Evolutionary conservation across 2,113 vertebrate genomes (phyloP).

Genomic region (Syrrhaptes paradoxus): DNA sequence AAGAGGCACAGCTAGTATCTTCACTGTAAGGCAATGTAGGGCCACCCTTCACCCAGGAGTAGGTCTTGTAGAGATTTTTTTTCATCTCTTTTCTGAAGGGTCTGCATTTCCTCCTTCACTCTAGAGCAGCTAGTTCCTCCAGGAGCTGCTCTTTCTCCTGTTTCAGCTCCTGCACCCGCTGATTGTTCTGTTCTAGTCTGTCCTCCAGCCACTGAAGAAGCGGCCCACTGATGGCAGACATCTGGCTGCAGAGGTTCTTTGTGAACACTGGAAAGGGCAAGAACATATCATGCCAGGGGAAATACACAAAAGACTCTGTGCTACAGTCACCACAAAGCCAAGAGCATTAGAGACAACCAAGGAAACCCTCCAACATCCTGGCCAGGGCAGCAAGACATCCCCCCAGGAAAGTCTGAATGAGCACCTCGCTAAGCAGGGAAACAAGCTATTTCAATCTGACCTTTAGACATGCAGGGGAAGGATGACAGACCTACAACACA

Average conservation of each 20-base stretch:
- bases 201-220: slow-evolving; percentile 98
- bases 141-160: slow-evolving; percentile 88
- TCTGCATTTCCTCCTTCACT: slow-evolving; percentile 44
- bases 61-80: neutral
- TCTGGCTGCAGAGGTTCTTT: slow-evolving; percentile 98
- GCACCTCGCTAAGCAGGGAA: neutral
- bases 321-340: neutral
- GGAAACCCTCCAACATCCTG: neutral
- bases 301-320: neutral
- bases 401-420: neutral
- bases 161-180: slow-evolving; percentile 85
- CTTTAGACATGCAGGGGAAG: neutral
- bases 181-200: slow-evolving; percentile 92
- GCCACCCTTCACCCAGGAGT: neutral
- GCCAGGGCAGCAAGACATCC: neutral
- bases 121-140: slow-evolving; percentile 84
- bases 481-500: neutral
- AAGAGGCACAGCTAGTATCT: neutral
- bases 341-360: neutral
- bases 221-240: slow-evolving; percentile 96
- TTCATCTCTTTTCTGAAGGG: neutral
- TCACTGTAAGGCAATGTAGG: neutral
- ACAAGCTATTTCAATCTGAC: neutral
- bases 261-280: slow-evolving; percentile 83
- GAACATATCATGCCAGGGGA: neutral